Evolutionary conservation across 1,140 invertebrate species (phyloP), one percentile per base, ranked within the genome.

Genomic region (Radopholus similis): DNA sequence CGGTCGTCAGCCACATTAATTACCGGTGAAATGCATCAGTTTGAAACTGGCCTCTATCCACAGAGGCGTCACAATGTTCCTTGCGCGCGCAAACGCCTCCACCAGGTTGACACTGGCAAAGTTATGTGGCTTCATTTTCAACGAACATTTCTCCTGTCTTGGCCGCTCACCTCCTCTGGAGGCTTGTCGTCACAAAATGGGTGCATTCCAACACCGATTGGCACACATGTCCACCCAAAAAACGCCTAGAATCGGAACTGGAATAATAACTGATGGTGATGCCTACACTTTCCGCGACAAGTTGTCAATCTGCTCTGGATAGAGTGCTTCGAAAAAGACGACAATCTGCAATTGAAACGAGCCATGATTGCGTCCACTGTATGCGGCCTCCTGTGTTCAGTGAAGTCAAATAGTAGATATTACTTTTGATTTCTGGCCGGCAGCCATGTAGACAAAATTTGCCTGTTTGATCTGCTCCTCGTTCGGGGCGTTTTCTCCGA

Each of bases 71-170:
- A 73, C 71, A 21, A 73, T 42, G 37, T 49, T 42, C 15, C 57
- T 68, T 26, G 70, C 71, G n/a, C 30, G 15, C 4, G 65, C 71
- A 34, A 73, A 42, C 42, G 73, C 73, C 64, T 66, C 73, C 0
- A 63, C 32, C 21, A 73, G 44, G n/a, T 63, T 54, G 4, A 58
- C 44, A 15, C 58, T 62, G 32, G n/a, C 32, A 15, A 44, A 42
- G 18, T 28, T 26, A 13, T 42, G 11, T 42, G 18, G 38, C 38
- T 1, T n/a, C n/a, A n/a, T n/a, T n/a, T n/a, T n/a, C n/a, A 37
- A 59, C 18, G 23, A 44, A 42, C n/a, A 42, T 40, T 32, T 9
- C 9, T 21, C 18, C 32, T 0, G 11, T 18, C 8, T 21, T 28
- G n/a, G 15, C 11, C 18, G 11, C 40, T 40, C 23, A 62, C 58